Evolutionary conservation across 2,113 vertebrate species (phyloP), one percentile per base, ranked within the genome.

Genomic region (Redunca redunca): DNA sequence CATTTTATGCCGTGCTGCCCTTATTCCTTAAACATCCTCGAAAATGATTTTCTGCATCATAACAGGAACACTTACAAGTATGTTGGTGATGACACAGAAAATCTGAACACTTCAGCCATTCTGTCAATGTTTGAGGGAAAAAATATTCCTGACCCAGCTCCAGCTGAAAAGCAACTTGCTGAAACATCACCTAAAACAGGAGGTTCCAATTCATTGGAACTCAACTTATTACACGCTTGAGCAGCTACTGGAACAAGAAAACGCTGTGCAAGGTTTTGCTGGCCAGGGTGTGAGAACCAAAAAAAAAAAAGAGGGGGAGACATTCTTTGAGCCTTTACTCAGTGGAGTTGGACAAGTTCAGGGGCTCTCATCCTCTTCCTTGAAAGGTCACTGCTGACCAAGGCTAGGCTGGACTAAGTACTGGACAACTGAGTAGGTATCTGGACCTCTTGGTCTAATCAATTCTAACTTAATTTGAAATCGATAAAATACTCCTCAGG

Each of bases 171-270:
- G 74, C 55, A 88, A 92, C 90, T 97, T 97, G 97, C 95, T 97
- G 98, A 98, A 98, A 96, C 81, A 92, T 94, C 97, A 96, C 86
- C 95, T 96, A 46, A 96, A 96, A 95, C 77, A 98, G 90, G 90
- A 91, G 40, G 95, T 98, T 95, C 90, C 96, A 97, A 60, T 55
- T 96, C 96, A 86, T 15, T 2, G 5, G 52, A 98, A 97, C 88
- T 98, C 97, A 97, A 96, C 94, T 95, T 82, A 94, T 97, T 94
- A 94, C 2, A 46, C 7, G 64, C 94, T 97, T 98, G 95, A 98
- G 98, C 86, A 98, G 89, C 43, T 55, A 6, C 95, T 83, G 88
- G 95, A 98, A 93, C 95, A 95, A 97, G 92, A 97, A 97, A 98
- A 97, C 1, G 43, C 96, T 97, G 83, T 92, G 92, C 67, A 86